Evolutionary conservation across 2,113 vertebrate species (phyloP), one percentile per base, ranked within the genome.

Genomic region (Hydrolagus affinis): DNA sequence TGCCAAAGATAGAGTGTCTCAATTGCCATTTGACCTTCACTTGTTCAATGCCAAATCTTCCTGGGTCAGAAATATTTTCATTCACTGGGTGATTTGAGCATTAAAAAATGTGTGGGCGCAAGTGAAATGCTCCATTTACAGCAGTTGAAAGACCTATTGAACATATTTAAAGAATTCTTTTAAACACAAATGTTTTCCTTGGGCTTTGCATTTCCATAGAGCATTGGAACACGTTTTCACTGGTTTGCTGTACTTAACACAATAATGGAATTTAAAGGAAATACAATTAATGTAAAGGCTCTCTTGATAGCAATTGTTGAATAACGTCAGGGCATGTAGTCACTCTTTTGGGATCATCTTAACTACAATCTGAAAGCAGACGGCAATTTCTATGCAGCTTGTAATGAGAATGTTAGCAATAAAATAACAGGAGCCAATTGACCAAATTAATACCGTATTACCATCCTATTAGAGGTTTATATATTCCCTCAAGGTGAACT

Each of bases 211-310:
- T 80, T 64, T 62, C 32, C 78, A 30, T 32, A 15, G 78, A 83
- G 14, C 60, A 68, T 83, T 66, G 30, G 78, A 25, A 83, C 59
- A 83, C 25, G 60, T 83, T 80, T 68, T 28, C 59, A 68, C 78
- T 32, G 60, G 60, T 4, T 19, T 68, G 62, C 62, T 83, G 17
- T 83, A 30, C 23, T 83, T 68, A 83, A 68, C 23, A 19, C 78
- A 83, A 68, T 66, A 25, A 32, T 15, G 10, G 78, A 19, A 83
- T 30, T 66, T 15, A 62, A 83, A 66, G 78, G 62, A 83, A 83
- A 83, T 28, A 19, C 62, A 66, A 83, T 83, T 83, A 83, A 83
- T 64, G 28, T 80, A 80, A 80, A 83, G 78, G 62, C 25, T 68
- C 78, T 83, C 78, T 66, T 66, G 77, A 66, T 60, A 66, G 30